Base-by-base conservation (phyloP, 2,797 vertebrate genomes). In the Microchirus variegatus region DNA sequence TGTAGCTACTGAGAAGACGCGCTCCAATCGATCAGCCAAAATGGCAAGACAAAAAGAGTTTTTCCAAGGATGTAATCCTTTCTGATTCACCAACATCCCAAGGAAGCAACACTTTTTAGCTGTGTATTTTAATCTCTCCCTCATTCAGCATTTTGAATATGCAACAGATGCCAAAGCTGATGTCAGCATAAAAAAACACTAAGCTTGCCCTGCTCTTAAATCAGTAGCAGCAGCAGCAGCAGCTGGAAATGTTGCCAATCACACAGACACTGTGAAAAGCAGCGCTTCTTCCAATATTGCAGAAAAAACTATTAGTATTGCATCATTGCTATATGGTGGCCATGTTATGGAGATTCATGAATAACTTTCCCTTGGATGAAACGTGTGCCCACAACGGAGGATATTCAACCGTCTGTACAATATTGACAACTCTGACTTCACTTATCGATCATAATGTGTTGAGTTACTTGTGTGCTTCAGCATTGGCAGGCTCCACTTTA, bases 111-210 rank as follows among this genome's bases (percentile, higher is more conserved):
- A 67, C 40, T 49, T n/a, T 51, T 49, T 56, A 37, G 16, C 35
- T 54, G 48, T n/a, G 14, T 36, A 44, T 70, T 78, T 61, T 60
- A 49, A 67, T 69, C 49, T 67, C 45, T 16, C 45, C 15, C 45
- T 64, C 52, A 38, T 65, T 60, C 51, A 50, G 31, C 45, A 9
- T 67, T 76, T 81, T 13, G 63, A 59, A 53, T 38, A 19, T 42
- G 71, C 70, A 80, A 70, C 82, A 87, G 70, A 76, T 83, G 82
- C 71, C 63, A 48, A 63, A 72, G 60, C 77, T 75, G 59, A 75
- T 60, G 68, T 83, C 67, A 71, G 69, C 72, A 73, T 53, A 46
- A 67, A 55, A 41, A 51, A 46, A 43, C 44, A 51, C 10, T 12
- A 19, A 75, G 35, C 16, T 15, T 61, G 48, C 26, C 26, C 68